Evolutionary conservation across 2,888 invertebrate genomes (phyloP).

Genomic region (Cheilosia grossa): DNA sequence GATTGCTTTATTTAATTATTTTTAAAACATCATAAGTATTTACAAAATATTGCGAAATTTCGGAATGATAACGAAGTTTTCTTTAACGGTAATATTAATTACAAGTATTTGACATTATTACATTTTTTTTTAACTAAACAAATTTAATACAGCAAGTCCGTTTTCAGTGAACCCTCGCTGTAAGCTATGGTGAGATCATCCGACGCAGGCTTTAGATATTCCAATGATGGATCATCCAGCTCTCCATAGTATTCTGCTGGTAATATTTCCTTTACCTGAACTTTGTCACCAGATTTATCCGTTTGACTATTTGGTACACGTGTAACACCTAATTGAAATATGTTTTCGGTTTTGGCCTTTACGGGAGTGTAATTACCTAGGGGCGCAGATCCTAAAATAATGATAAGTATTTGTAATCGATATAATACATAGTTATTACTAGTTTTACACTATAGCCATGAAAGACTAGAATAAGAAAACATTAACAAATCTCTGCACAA

Average conservation of each 20-base stretch:
- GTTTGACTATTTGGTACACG: slow-evolving; percentile 83
- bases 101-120: no score
- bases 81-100: background rate
- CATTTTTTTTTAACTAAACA: background rate
- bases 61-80: slow-evolving; percentile 48
- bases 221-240: slow-evolving; percentile 50
- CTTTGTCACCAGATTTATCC: slow-evolving; percentile 30
- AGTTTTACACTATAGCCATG: slow-evolving; percentile 4
- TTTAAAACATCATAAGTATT: slow-evolving; percentile 34
- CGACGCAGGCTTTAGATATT: slow-evolving; percentile 80
- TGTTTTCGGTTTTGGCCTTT: slow-evolving; percentile 87
- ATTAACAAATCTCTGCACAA: slow-evolving; percentile 54
- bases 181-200: slow-evolving; percentile 82
- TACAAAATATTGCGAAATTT: slow-evolving; percentile 61
- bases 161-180: slow-evolving; percentile 83
- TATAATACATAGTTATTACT: background rate
- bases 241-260: slow-evolving; percentile 38
- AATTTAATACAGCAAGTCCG: slow-evolving; percentile 82
- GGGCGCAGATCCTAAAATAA: slow-evolving; percentile 85
- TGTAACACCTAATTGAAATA: slow-evolving; percentile 92
- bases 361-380: slow-evolving; percentile 93
- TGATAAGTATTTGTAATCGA: slow-evolving; percentile 32
- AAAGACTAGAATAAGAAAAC: background rate
- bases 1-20: slow-evolving; percentile 6
- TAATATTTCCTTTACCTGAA: slow-evolving; percentile 18